These are phyloP conservation scores for Laupala kohalensis DNA, from an alignment of 1,140 invertebrate genomes.

Conservation along the genomic window DNA sequence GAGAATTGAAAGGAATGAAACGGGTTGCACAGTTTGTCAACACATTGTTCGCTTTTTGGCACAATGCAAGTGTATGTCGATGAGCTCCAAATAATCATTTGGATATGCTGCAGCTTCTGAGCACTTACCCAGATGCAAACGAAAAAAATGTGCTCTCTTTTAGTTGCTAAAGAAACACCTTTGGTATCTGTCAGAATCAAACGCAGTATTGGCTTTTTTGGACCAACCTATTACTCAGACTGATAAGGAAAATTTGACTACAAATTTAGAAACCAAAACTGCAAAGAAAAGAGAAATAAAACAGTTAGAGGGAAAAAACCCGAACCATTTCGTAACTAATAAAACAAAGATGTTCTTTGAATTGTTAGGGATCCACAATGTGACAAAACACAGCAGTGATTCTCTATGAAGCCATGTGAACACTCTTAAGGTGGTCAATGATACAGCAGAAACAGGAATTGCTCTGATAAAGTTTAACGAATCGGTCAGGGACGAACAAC, in stretches of 20 bases:
- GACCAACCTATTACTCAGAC: background rate
- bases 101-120: conserved; percentile 14
- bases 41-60: too few species aligned
- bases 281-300: background rate
- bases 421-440: background rate
- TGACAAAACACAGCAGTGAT: conserved; percentile 5
- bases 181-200: conserved; percentile 5
- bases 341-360: conserved; percentile 4
- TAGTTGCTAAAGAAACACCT: conserved; percentile 10
- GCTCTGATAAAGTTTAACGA: conserved; percentile 2
- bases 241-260: background rate
- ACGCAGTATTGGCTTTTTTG: background rate
- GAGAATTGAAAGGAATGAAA: conserved; percentile 9
- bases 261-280: background rate
- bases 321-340: conserved; percentile 4
- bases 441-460: background rate
- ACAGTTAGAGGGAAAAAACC: background rate
- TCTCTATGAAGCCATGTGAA: conserved; percentile 1
- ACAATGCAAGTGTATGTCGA: conserved; percentile 14
- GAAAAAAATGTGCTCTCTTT: conserved; percentile 9
- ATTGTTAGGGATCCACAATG: background rate
- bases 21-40: too few species aligned
- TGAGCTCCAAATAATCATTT: conserved; percentile 14
- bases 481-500: conserved; percentile 9
- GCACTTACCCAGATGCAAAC: conserved; percentile 9